These are phyloP conservation scores for Plecturocebus donacophilus DNA, from an alignment of 2,113 vertebrate species.

Conservation along the genomic window DNA sequence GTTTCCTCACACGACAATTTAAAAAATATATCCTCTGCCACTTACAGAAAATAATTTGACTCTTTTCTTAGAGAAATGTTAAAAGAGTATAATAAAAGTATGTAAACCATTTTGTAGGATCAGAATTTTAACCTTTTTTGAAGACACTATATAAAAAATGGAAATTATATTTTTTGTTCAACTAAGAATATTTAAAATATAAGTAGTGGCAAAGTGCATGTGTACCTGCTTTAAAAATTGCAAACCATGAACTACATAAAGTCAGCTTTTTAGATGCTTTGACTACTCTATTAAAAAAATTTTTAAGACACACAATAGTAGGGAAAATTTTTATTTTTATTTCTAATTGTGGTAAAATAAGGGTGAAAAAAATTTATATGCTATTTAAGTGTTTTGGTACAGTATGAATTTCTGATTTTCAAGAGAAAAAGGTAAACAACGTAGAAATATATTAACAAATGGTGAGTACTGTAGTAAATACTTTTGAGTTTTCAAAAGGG, in stretches of 20 bases:
- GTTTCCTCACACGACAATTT: not conserved
- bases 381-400: not conserved
- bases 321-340: not conserved
- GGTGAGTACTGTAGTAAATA: not conserved
- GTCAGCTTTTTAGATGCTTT: not conserved
- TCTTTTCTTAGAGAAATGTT: not conserved
- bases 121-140: not conserved
- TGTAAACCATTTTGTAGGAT: not conserved
- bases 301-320: not conserved
- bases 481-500: not conserved
- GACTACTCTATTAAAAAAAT: not conserved
- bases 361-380: not conserved
- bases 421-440: not conserved
- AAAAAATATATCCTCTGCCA: not conserved
- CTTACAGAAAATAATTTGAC: not conserved
- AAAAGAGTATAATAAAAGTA: not conserved
- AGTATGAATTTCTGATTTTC: not conserved
- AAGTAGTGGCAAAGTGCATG: not conserved
- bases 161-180: not conserved
- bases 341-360: not conserved
- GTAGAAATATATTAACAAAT: not conserved
- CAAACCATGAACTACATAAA: not conserved
- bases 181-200: not conserved
- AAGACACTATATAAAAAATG: not conserved
- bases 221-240: not conserved